These are phyloP conservation scores for Theonella swinhoei DNA, from an alignment of 37 sponge, comb jelly and placozoan genomes.

Conservation along the genomic window DNA sequence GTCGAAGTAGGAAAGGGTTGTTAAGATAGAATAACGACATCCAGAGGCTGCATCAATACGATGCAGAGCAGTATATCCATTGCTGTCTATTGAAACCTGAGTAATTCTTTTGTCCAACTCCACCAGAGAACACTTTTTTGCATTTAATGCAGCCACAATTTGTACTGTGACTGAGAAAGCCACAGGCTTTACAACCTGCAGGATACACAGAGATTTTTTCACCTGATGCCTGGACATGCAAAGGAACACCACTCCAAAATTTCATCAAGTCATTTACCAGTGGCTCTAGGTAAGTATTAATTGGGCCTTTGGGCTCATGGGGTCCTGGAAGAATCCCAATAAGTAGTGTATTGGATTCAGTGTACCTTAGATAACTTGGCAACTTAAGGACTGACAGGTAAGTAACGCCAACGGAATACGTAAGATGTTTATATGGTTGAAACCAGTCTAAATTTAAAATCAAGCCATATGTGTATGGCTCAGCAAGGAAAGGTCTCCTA, in stretches of 20 bases:
- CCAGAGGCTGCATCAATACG: neutral
- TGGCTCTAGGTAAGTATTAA: too few relatives aligned
- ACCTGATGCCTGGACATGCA: too few relatives aligned
- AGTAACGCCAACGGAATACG: slow-evolving; percentile 18
- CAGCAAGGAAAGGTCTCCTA: slow-evolving; percentile 4
- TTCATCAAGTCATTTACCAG: too few relatives aligned
- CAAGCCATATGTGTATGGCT: slow-evolving; percentile 1
- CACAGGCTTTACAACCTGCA: too few relatives aligned
- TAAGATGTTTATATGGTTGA: slow-evolving; percentile 29
- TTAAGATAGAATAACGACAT: slow-evolving; percentile 8
- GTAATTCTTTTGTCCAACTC: slow-evolving; percentile 1
- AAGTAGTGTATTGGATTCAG: too few relatives aligned
- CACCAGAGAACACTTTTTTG: slow-evolving; percentile 15
- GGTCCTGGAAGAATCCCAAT: too few relatives aligned
- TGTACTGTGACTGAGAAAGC: slow-evolving; percentile 24
- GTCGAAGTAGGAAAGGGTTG: slow-evolving; percentile 24
- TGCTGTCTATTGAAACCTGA: slow-evolving; percentile 31
- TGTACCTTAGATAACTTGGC: too few relatives aligned
- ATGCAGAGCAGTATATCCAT: neutral
- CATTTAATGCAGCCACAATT: slow-evolving; percentile 33
- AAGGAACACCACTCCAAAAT: too few relatives aligned
- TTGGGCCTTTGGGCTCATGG: too few relatives aligned
- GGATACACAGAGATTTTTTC: too few relatives aligned
- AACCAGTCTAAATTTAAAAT: slow-evolving; percentile 25
- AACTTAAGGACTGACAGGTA: slow-evolving; percentile 26